phyloP scores from a whole-genome alignment of 2,113 vertebrate genomes.

The Aspidoscelis tigris region DNA sequence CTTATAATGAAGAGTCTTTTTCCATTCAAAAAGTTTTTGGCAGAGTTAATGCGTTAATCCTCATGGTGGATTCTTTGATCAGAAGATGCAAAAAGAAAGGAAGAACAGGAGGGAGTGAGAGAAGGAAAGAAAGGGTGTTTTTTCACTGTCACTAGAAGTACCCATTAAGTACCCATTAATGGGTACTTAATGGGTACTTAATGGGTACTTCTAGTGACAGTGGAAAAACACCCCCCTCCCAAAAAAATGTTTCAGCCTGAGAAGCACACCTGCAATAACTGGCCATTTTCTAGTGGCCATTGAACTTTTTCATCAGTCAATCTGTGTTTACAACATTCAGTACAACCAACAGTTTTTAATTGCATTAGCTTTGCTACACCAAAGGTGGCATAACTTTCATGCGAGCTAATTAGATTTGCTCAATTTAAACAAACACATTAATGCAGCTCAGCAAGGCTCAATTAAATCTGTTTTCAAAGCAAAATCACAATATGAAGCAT shows the following conservation, averaged over 20 bases:
- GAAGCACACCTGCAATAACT: constrained; percentile 48
- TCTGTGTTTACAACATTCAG: constrained; percentile 73
- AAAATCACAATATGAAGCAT: constrained; percentile 72
- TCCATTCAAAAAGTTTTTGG: background rate
- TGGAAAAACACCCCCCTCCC: too few species aligned
- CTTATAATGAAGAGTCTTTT: background rate
- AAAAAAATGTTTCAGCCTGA: background rate
- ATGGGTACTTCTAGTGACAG: too few species aligned
- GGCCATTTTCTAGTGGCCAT: constrained; percentile 63
- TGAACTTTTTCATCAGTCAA: constrained; percentile 66
- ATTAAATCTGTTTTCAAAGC: constrained; percentile 79
- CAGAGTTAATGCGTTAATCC: background rate
- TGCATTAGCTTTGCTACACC: constrained; percentile 76
- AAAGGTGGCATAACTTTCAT: constrained; percentile 81
- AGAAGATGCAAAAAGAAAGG: background rate
- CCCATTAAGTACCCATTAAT: too few species aligned
- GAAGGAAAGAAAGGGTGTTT: too few species aligned
- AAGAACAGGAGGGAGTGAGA: too few species aligned
- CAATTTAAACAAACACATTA: constrained; percentile 80
- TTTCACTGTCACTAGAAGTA: too few species aligned
- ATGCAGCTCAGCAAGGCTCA: constrained; percentile 77
- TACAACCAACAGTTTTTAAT: constrained; percentile 77
- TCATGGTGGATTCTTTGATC: background rate
- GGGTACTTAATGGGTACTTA: too few species aligned
- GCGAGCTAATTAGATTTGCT: constrained; percentile 79